These are phyloP conservation scores for Cerceris rybyensis DNA, from an alignment of 2,888 invertebrate genomes.

Conservation along the genomic window DNA sequence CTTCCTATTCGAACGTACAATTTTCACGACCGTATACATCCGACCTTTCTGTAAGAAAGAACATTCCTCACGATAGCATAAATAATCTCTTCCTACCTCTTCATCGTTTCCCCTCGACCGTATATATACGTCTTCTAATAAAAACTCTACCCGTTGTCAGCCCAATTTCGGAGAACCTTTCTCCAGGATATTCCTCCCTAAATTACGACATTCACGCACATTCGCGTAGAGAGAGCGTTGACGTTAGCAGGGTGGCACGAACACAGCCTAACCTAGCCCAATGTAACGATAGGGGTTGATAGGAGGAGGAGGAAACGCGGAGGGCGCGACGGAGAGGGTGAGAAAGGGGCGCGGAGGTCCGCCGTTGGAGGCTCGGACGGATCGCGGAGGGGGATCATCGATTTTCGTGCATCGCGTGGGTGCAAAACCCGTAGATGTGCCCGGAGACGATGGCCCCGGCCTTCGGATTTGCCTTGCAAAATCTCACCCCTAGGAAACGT, in stretches of 20 bases:
- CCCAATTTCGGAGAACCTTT: no score
- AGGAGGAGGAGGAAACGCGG: constrained; percentile 20
- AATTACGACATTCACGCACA: neutral
- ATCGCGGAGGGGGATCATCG: constrained; percentile 50
- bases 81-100: no score
- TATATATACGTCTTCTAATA: no score
- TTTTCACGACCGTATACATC: no score
- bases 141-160: no score
- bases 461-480: constrained; percentile 54
- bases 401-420: constrained; percentile 56
- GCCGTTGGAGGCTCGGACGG: constrained; percentile 75
- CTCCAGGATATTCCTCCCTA: neutral
- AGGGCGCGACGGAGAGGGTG: constrained; percentile 77
- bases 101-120: no score
- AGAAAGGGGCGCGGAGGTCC: constrained; percentile 13
- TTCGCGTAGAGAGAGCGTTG: constrained; percentile 9
- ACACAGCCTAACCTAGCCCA: constrained; percentile 59
- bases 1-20: no score
- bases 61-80: no score
- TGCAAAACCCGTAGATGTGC: constrained; percentile 67
- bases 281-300: constrained; percentile 19
- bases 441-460: constrained; percentile 40
- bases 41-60: no score
- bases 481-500: constrained; percentile 5
- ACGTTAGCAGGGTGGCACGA: constrained; percentile 18